Percentiles rank a stretch among this genome's conserved stretches.
phyloP scores from a whole-genome alignment of 2,888 invertebrate species.

The Oxycera nigricornis region DNA sequence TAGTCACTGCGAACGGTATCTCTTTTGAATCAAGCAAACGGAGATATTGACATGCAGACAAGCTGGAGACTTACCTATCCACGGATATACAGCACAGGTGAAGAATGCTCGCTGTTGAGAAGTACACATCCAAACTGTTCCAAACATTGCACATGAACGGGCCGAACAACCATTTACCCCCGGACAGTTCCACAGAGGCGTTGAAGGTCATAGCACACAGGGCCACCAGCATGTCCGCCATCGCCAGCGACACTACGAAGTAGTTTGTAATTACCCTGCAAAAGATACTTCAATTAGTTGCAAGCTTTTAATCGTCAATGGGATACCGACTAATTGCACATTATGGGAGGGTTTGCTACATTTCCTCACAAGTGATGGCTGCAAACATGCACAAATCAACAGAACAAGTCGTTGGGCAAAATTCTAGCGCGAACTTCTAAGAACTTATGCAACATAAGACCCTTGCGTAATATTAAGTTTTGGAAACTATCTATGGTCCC shows the following conservation, averaged over 20 bases:
- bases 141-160: slow-evolving; percentile 94
- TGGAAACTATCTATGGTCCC: no score
- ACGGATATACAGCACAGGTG: slow-evolving; percentile 93
- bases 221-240: slow-evolving; percentile 94
- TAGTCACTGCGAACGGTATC: no score
- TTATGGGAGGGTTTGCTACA: neutral
- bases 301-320: neutral
- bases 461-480: no score
- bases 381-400: no score
- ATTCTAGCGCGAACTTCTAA: no score
- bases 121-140: slow-evolving; percentile 95
- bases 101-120: slow-evolving; percentile 90
- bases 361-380: neutral
- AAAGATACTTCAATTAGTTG: slow-evolving; percentile 21
- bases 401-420: no score
- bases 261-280: slow-evolving; percentile 88
- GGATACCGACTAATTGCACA: neutral
- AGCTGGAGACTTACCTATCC: slow-evolving; percentile 69
- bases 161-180: slow-evolving; percentile 86
- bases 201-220: slow-evolving; percentile 95
- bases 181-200: slow-evolving; percentile 85
- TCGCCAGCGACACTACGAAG: slow-evolving; percentile 92
- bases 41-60: no score
- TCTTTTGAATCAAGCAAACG: no score
- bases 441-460: no score